Evolutionary conservation across 2,888 invertebrate genomes (phyloP).

Genomic region (Abrostola tripartita): DNA sequence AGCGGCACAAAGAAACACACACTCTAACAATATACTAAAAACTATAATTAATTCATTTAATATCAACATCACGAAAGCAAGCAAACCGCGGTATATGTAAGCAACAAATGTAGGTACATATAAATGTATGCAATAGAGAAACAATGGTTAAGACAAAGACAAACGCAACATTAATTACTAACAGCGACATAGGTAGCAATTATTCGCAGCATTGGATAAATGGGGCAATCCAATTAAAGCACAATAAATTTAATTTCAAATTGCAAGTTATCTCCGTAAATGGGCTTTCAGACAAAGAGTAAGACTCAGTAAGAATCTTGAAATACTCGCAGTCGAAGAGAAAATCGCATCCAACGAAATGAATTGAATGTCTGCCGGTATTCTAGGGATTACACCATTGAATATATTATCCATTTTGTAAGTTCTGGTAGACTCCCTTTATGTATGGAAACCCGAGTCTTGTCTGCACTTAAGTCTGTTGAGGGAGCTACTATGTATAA

Average conservation of each 20-base stretch:
- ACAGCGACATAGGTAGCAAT: slow-evolving; percentile 10
- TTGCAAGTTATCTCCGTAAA: slow-evolving; percentile 30
- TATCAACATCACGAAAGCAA: not conserved
- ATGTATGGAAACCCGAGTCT: not conserved
- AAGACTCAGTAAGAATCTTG: slow-evolving; percentile 57
- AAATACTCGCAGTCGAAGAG: slow-evolving; percentile 57
- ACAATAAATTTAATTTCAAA: slow-evolving; percentile 38
- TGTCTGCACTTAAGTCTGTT: slow-evolving; percentile 9
- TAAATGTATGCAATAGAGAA: not conserved
- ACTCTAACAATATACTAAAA: not conserved
- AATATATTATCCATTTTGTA: slow-evolving; percentile 56
- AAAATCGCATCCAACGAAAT: slow-evolving; percentile 66
- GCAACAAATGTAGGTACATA: no score
- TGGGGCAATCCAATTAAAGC: slow-evolving; percentile 37
- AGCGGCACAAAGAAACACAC: not conserved
- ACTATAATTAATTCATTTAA: not conserved
- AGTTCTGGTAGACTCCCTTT: slow-evolving; percentile 13
- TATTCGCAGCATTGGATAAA: slow-evolving; percentile 14
- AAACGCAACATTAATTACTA: slow-evolving; percentile 2
- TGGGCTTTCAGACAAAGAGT: slow-evolving; percentile 19
- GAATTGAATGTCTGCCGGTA: slow-evolving; percentile 62
- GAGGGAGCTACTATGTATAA: not conserved
- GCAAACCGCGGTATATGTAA: not conserved
- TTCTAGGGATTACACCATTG: slow-evolving; percentile 60
- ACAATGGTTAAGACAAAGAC: slow-evolving; percentile 4